phyloP scores from a whole-genome alignment of 2,113 vertebrate genomes.

The Bolborhynchus lineola region DNA sequence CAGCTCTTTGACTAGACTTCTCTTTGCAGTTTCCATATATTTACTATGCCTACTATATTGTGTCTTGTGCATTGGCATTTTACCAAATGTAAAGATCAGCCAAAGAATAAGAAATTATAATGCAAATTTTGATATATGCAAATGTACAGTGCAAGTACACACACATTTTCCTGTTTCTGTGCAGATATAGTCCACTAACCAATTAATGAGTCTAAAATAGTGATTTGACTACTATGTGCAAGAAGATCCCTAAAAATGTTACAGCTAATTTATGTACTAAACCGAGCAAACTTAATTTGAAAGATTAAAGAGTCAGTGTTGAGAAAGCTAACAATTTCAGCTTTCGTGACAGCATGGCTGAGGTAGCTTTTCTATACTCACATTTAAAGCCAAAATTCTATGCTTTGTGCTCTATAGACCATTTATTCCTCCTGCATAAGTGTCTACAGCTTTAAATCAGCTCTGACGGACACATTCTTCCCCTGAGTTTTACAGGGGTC shows the following conservation, averaged over 20 bases:
- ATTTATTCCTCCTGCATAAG: background rate
- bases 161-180: background rate
- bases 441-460: background rate
- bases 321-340: background rate
- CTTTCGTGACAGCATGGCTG: background rate
- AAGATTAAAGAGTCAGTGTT: background rate
- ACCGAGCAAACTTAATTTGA: background rate
- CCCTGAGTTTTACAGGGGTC: background rate
- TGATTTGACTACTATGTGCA: background rate
- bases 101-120: background rate
- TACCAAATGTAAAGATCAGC: background rate
- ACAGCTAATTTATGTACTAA: background rate
- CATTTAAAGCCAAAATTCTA: background rate
- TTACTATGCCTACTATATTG: background rate
- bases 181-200: background rate
- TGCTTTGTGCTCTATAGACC: background rate
- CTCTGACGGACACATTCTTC: background rate
- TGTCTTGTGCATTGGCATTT: background rate
- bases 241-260: background rate
- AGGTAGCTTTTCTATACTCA: background rate
- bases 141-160: background rate
- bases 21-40: background rate
- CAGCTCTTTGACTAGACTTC: background rate
- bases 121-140: background rate
- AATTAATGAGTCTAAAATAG: background rate